Evolutionary conservation across 2,113 vertebrate species (phyloP), one percentile per base, ranked within the genome.

Genomic region (Cyprinodon variegatus): DNA sequence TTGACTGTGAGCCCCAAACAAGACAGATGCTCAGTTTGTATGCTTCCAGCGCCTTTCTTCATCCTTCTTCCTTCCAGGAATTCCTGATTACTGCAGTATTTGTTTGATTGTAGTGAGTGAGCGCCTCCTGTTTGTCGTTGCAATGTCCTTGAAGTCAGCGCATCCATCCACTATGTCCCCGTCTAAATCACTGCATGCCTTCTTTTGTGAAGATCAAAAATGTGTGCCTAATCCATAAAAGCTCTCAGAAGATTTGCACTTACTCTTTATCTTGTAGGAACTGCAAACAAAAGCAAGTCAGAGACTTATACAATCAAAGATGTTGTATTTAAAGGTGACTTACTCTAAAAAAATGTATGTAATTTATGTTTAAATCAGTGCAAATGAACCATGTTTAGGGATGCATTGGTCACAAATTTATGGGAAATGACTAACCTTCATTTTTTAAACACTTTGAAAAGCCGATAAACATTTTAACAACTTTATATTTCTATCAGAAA

Each of bases 21-120:
- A 90, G 90, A 90, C 92, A 93, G 92, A 92, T 91, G 89, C 89
- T 91, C 86, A 65, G 88, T 90, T 92, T 90, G 88, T 85, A 86
- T 89, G 86, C 91, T 91, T 72, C 84, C 86, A 80, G 89, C 82
- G 61, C 50, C 86, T 88, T 86, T 83, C 87, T 73, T 66, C 87
- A 91, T 90, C 88, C 83, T 83, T 91, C 91, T 92, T 90, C 85
- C 85, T 92, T 90, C 84, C 88, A 89, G 88, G 89, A 92, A 92
- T 90, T 88, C 90, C 90, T 90, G 89, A 90, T 91, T 90, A 82
- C 89, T 77, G 80, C 83, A 77, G 80, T 88, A 91, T 91, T 88
- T 91, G 90, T 92, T 88, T 91, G 88, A 92, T 87, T 89, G 84
- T 78, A 77, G 86, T 82, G 89, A 89, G 82, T 67, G 80, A 86